These are phyloP conservation scores for Albula glossodonta DNA, from an alignment of 2,113 vertebrate genomes.

Conservation along the genomic window DNA sequence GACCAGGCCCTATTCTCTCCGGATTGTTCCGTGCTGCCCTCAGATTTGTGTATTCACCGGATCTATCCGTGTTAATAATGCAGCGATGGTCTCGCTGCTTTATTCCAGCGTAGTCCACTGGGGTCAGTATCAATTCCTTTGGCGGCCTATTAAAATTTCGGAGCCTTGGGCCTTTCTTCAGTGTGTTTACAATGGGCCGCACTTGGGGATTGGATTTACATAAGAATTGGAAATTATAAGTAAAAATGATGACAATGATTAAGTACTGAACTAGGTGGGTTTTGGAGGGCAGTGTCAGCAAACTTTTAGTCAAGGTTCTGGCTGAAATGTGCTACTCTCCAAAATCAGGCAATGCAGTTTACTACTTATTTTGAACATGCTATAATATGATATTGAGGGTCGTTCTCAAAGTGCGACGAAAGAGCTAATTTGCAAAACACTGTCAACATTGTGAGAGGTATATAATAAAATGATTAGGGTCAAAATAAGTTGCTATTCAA, in stretches of 20 bases:
- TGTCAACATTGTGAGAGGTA: not conserved
- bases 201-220: conserved; percentile 20
- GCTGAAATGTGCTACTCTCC: not conserved
- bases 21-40: not conserved
- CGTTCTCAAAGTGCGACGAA: not conserved
- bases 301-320: not conserved
- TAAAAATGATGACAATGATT: conserved; percentile 18
- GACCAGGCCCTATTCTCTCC: not conserved
- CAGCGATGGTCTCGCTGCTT: not conserved
- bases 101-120: not conserved
- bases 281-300: conserved; percentile 12
- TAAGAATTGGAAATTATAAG: not conserved
- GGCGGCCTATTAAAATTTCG: conserved; percentile 14
- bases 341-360: not conserved
- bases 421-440: not conserved
- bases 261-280: conserved; percentile 2
- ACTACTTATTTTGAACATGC: not conserved
- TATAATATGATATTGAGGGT: not conserved
- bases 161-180: conserved; percentile 17
- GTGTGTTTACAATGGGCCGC: conserved; percentile 13
- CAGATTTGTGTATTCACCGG: not conserved
- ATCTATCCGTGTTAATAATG: conserved; percentile 19
- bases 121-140: not conserved
- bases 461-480: too few relatives aligned
- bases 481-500: too few relatives aligned